Conservation (phyloP, 2,888 invertebrate species). For the Pedicia rivosa region DNA sequence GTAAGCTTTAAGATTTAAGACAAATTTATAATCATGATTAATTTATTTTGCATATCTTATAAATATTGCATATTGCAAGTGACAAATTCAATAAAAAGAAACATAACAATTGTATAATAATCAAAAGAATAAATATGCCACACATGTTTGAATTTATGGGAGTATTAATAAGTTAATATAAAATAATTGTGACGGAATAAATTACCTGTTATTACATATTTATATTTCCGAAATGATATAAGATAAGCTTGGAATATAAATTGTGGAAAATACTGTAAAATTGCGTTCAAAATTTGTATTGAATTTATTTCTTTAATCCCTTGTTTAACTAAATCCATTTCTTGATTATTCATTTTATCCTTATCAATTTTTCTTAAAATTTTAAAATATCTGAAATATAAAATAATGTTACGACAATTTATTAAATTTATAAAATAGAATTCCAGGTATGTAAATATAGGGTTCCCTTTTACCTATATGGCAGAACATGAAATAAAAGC, state of each 20-base stretch:
- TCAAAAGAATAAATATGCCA: too few species aligned
- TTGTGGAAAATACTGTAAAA: constrained; percentile 14
- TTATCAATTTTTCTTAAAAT: constrained; percentile 12
- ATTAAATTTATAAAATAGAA: too few species aligned
- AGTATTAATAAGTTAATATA: too few species aligned
- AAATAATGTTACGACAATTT: too few species aligned
- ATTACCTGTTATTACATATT: constrained; percentile 13
- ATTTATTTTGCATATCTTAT: too few species aligned
- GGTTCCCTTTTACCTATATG: constrained; percentile 6
- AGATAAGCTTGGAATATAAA: constrained; percentile 13
- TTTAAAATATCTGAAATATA: constrained; percentile 10
- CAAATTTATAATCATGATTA: too few species aligned
- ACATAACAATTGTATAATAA: too few species aligned
- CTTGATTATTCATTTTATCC: constrained; percentile 11
- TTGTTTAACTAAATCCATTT: constrained; percentile 9
- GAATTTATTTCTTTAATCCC: constrained; percentile 12
- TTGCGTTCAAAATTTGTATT: constrained; percentile 13
- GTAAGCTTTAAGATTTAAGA: too few species aligned
- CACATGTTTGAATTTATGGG: too few species aligned
- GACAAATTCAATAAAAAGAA: background rate
- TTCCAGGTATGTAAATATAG: too few species aligned
- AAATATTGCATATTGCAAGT: too few species aligned
- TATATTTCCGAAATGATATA: constrained; percentile 12
- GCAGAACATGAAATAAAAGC: constrained; percentile 10
- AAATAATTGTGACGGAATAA: too few species aligned